Evolutionary conservation across 2,797 vertebrate genomes (phyloP).

Genomic region (Acestrorhynchus altus): DNA sequence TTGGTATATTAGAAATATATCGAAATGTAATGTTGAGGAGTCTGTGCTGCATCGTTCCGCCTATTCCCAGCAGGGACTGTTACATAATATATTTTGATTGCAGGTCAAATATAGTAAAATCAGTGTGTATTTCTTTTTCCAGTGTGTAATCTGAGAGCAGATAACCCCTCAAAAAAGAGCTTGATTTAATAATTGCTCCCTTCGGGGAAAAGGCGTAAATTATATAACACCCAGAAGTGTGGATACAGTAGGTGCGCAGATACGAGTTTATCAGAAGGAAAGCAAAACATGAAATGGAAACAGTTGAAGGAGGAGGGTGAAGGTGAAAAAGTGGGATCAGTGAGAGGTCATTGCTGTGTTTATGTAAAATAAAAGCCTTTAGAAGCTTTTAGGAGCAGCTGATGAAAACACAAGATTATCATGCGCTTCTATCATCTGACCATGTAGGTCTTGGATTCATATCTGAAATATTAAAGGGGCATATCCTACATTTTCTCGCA

Average conservation of each 20-base stretch:
- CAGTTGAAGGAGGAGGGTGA: background rate
- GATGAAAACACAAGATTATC: background rate
- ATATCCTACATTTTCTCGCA: background rate
- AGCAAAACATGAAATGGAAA: background rate
- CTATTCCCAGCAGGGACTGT: no score
- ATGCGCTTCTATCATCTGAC: background rate
- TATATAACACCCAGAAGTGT: background rate
- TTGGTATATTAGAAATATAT: no score
- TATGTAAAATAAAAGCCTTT: background rate
- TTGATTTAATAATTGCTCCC: background rate
- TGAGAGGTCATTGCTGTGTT: slow-evolving; percentile 1
- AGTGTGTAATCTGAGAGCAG: background rate
- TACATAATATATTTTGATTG: background rate
- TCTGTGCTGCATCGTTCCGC: no score
- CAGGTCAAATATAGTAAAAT: background rate
- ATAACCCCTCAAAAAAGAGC: background rate
- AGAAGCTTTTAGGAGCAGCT: background rate
- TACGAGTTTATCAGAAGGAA: background rate
- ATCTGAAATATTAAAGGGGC: no score
- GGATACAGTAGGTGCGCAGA: background rate
- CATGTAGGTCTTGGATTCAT: background rate
- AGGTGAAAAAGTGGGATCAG: background rate
- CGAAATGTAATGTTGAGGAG: no score
- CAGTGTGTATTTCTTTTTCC: background rate
- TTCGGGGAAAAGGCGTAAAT: background rate